phyloP scores from a whole-genome alignment of 1,140 invertebrate species.

The Druon quercuslanigerum region DNA sequence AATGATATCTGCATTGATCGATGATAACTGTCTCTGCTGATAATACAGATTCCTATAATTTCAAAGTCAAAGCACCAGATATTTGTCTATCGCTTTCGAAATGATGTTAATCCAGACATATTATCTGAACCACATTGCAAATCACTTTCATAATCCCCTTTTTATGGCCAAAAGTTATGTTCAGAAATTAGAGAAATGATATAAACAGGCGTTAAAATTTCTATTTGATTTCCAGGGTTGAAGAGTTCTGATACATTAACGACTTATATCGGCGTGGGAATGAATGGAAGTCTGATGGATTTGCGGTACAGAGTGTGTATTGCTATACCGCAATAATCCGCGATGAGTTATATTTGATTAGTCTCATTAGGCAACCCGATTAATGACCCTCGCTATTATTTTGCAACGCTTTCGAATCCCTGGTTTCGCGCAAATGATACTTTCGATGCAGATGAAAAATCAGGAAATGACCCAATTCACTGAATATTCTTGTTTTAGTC shows the following conservation, averaged over 20 bases:
- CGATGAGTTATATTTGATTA: slow-evolving; percentile 31
- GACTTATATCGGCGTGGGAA: slow-evolving; percentile 25
- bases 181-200: slow-evolving; percentile 35
- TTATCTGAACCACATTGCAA: slow-evolving; percentile 49
- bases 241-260: slow-evolving; percentile 56
- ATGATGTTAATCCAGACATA: no score
- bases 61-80: no score
- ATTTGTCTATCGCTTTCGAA: no score
- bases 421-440: slow-evolving; percentile 3
- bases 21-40: no score
- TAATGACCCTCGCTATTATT: slow-evolving; percentile 3
- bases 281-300: neutral
- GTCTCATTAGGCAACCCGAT: slow-evolving; percentile 19
- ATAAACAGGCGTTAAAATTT: slow-evolving; percentile 50
- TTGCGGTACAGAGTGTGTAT: neutral
- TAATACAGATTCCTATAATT: no score
- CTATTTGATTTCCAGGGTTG: slow-evolving; percentile 33
- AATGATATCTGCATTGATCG: no score
- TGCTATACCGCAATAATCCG: slow-evolving; percentile 2
- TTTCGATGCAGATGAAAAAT: neutral
- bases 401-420: slow-evolving; percentile 24
- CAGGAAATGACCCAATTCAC: neutral
- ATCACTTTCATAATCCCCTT: slow-evolving; percentile 63
- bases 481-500: neutral
- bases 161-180: slow-evolving; percentile 61